Evolutionary conservation across 2,797 vertebrate genomes (phyloP).

Genomic region (Danionella dracula): DNA sequence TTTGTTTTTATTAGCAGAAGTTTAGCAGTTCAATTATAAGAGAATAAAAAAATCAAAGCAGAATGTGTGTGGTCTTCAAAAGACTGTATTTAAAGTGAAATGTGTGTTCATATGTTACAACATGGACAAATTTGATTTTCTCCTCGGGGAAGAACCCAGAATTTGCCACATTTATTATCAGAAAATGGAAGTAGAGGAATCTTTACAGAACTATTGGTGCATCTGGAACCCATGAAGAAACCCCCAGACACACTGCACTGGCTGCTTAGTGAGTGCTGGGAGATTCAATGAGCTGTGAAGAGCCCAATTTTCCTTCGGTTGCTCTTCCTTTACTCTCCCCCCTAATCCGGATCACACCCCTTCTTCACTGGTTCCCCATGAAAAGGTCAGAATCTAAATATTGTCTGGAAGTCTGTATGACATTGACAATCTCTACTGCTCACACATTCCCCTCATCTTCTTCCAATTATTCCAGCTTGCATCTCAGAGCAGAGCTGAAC

Average conservation of each 20-base stretch:
- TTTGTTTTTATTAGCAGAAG: neutral
- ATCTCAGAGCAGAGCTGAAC: neutral
- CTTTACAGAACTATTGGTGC: neutral
- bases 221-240: conserved; percentile 76
- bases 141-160: neutral
- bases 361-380: conserved; percentile 32
- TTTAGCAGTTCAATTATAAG: no score
- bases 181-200: conserved; percentile 9
- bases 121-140: neutral
- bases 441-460: conserved; percentile 43
- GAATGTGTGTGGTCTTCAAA: neutral
- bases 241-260: conserved; percentile 65
- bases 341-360: conserved; percentile 35
- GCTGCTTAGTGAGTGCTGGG: conserved; percentile 50
- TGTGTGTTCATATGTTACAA: neutral
- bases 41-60: no score
- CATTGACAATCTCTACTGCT: conserved; percentile 20
- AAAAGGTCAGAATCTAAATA: conserved; percentile 35
- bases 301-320: conserved; percentile 74
- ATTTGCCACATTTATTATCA: conserved; percentile 16
- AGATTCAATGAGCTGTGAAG: conserved; percentile 79
- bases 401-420: conserved; percentile 27
- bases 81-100: neutral
- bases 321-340: conserved; percentile 50
- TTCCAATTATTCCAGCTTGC: conserved; percentile 49